A percentile compares a stretch with the other conserved stretches of the same genome.
phyloP scores from a whole-genome alignment of 92 coral and sea anemone species.

The Parazoanthus darwini region DNA sequence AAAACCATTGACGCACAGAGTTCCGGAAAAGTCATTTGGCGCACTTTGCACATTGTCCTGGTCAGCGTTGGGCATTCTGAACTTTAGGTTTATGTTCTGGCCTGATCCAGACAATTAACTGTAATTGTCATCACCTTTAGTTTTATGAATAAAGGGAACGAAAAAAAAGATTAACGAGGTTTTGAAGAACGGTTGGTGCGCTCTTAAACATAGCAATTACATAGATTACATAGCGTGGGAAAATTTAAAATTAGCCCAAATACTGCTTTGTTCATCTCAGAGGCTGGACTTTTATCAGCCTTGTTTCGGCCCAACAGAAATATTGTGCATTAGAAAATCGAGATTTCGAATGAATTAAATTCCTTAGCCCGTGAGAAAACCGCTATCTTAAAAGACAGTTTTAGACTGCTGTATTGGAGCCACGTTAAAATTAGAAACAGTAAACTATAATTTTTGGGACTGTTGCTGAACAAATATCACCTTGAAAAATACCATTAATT shows the following conservation, averaged over 20 bases:
- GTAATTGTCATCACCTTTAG: conserved; percentile 1
- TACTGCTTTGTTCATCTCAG: background rate
- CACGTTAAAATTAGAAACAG: conserved; percentile 37
- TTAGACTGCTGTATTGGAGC: conserved; percentile 17
- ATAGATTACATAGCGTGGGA: conserved; percentile 42
- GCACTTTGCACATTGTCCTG: conserved; percentile 30
- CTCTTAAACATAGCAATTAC: conserved; percentile 30
- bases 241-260: conserved; percentile 15
- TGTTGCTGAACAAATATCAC: conserved; percentile 27
- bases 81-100: background rate
- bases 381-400: conserved; percentile 18
- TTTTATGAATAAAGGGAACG: background rate
- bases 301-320: conserved; percentile 30
- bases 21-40: conserved; percentile 26
- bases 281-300: background rate
- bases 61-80: background rate
- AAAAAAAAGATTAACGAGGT: conserved; percentile 34
- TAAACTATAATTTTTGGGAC: conserved; percentile 14
- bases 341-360: conserved; percentile 8
- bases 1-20: conserved; percentile 17
- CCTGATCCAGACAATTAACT: conserved; percentile 12
- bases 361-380: conserved; percentile 37
- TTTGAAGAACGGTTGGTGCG: conserved; percentile 22
- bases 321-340: conserved; percentile 2
- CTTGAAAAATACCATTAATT: conserved; percentile 7